A percentile compares a stretch with the other conserved stretches of the same genome.
Evolutionary conservation across 2,113 vertebrate species (phyloP).

Genomic region (Corythaixoides concolor): DNA sequence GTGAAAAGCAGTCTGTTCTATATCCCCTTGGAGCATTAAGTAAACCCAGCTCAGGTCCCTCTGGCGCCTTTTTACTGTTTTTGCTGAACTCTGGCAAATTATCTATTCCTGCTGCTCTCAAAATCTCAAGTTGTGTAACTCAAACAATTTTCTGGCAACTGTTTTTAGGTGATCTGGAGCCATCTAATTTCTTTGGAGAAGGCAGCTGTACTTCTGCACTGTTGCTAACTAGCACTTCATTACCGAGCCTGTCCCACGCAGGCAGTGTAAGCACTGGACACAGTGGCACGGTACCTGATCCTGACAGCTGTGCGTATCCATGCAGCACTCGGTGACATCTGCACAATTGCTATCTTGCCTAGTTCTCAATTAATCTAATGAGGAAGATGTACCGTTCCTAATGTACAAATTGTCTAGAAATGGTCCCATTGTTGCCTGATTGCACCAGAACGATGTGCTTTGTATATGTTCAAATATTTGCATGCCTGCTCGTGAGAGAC

Average conservation of each 20-base stretch:
- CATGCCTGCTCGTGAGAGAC: not conserved
- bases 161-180: not conserved
- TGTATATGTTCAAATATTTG: conserved; percentile 14
- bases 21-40: not conserved
- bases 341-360: not conserved
- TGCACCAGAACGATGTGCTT: not conserved
- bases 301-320: not conserved
- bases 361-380: conserved; percentile 13
- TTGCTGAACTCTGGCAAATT: not conserved
- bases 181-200: not conserved
- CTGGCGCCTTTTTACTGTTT: not conserved
- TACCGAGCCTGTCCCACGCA: not conserved
- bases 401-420: not conserved
- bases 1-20: not conserved
- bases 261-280: not conserved
- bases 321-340: not conserved
- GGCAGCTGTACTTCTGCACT: not conserved
- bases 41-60: not conserved
- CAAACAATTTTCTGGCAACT: not conserved
- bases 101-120: not conserved
- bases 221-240: not conserved
- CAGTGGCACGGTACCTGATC: not conserved
- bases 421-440: not conserved
- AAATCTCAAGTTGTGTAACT: not conserved
- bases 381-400: conserved; percentile 8